Conservation (phyloP, 92 coral and sea anemone genomes). For the Epizoanthus fatuus region DNA sequence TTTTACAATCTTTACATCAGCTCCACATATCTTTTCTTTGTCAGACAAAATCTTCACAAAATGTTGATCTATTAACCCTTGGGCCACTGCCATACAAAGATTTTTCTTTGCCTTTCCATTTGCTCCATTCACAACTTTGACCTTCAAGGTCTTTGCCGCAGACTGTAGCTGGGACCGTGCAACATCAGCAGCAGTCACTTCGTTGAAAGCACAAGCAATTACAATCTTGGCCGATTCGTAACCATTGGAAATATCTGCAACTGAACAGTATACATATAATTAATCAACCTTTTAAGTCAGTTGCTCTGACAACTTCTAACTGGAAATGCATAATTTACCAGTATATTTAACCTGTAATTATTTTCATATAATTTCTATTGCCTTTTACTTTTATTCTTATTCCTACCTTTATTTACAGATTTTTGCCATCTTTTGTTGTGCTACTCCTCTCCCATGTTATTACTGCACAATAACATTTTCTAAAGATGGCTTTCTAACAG, state of each 20-base stretch:
- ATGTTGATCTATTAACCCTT: background rate
- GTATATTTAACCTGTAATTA: background rate
- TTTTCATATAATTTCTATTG: background rate
- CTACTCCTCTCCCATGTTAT: background rate
- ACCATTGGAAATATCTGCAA: background rate
- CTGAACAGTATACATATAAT: background rate
- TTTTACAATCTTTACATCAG: constrained; percentile 10
- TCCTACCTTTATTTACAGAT: background rate
- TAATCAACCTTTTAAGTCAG: background rate
- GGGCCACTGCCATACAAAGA: background rate
- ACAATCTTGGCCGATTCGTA: background rate
- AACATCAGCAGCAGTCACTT: background rate
- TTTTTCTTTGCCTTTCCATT: constrained; percentile 3
- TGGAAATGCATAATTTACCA: background rate
- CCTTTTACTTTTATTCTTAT: background rate
- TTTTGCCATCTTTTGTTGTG: constrained; percentile 6
- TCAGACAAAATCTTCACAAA: background rate
- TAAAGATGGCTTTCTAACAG: background rate
- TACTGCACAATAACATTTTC: background rate
- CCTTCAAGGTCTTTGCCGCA: constrained; percentile 7
- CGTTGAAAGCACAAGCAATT: background rate
- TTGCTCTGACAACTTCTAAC: background rate
- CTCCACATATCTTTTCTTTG: constrained; percentile 1
- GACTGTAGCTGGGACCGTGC: background rate
- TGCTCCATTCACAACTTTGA: background rate